Conservation (phyloP, 2,113 vertebrate genomes). For the Synodontis membranacea region DNA sequence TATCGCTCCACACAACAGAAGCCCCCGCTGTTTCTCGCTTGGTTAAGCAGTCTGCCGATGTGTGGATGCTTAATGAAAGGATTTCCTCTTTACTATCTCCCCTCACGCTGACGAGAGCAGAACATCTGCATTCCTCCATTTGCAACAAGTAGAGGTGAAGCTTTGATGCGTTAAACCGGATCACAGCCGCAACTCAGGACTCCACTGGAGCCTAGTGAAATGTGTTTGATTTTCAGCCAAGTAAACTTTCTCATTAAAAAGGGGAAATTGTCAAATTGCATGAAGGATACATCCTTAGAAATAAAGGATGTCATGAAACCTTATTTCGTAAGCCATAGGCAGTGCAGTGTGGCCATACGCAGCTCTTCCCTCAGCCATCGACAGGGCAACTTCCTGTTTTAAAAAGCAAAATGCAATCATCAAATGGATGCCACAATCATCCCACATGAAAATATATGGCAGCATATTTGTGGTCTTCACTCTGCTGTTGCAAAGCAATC, state of each 20-base stretch:
- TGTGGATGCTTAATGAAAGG: conserved; percentile 45
- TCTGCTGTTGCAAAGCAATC: conserved; percentile 22
- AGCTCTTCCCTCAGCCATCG: neutral
- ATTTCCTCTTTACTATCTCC: conserved; percentile 35
- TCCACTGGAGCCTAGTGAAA: neutral
- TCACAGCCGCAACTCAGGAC: neutral
- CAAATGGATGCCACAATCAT: conserved; percentile 14
- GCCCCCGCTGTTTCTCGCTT: conserved; percentile 16
- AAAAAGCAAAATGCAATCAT: conserved; percentile 30
- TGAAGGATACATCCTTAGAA: neutral
- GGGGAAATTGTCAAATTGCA: neutral
- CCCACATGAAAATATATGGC: conserved; percentile 6
- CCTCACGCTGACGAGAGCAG: conserved; percentile 20
- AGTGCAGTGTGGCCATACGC: neutral
- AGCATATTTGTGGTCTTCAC: neutral
- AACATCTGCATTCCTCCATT: conserved; percentile 28
- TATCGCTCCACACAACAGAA: conserved; percentile 11
- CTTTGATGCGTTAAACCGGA: neutral
- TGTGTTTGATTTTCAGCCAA: neutral
- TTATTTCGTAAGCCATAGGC: neutral
- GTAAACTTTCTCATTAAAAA: neutral
- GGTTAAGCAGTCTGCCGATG: conserved; percentile 31
- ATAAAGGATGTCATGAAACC: neutral
- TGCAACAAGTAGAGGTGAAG: neutral
- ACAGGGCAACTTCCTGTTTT: conserved; percentile 11